These are phyloP conservation scores for Yponomeuta evonymella DNA, from an alignment of 2,888 invertebrate genomes.

Conservation along the genomic window DNA sequence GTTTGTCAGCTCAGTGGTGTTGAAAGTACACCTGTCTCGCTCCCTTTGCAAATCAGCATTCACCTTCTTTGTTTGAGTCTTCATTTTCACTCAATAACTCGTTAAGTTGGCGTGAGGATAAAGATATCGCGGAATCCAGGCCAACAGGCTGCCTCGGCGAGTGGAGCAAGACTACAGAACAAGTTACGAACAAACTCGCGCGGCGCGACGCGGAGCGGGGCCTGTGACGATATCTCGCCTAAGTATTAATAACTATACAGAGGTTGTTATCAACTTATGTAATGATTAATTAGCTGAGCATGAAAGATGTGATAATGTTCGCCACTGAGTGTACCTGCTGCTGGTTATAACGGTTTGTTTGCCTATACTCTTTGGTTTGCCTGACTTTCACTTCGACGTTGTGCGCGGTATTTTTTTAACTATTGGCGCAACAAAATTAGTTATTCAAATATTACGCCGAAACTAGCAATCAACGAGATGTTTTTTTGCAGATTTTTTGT, in stretches of 20 bases:
- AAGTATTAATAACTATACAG: background rate
- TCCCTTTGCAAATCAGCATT: constrained; percentile 84
- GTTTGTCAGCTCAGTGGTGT: constrained; percentile 83
- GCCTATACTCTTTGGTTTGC: too few relatives aligned
- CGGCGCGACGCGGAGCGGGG: background rate
- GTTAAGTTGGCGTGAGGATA: constrained; percentile 12
- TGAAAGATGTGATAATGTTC: background rate
- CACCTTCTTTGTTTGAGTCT: constrained; percentile 42
- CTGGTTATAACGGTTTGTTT: background rate
- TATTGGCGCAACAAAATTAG: background rate
- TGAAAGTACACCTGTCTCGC: constrained; percentile 84
- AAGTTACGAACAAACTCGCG: background rate
- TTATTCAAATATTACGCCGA: background rate
- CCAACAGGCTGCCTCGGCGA: background rate
- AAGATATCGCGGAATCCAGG: background rate
- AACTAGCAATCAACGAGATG: background rate
- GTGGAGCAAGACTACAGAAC: background rate
- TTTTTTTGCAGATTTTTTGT: background rate
- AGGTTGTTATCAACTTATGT: background rate
- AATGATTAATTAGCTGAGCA: background rate
- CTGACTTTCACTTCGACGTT: background rate
- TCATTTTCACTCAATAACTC: constrained; percentile 32
- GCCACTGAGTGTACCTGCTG: background rate
- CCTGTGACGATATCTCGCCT: background rate
- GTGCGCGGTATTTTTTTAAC: background rate